phyloP scores from a whole-genome alignment of 1,140 invertebrate species.

The Heterodera carotae region DNA sequence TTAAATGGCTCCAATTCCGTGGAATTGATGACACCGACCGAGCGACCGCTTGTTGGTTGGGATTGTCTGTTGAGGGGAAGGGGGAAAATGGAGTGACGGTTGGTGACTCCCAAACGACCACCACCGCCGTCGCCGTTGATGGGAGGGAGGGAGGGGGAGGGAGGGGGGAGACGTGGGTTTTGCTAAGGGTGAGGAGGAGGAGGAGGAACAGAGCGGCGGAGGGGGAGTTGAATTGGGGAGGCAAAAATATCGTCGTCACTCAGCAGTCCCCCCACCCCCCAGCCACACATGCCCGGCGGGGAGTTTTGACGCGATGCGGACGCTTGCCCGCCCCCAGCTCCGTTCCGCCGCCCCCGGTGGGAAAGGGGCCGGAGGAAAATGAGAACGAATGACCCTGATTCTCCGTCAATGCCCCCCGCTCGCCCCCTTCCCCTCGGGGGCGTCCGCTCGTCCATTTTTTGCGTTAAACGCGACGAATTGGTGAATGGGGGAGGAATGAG shows the following conservation, averaged over 20 bases:
- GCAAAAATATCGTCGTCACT: background rate
- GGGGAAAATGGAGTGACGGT: background rate
- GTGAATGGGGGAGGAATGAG: background rate
- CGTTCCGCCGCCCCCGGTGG: background rate
- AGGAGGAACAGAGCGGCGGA: too few relatives aligned
- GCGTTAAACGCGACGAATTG: conserved; percentile 2
- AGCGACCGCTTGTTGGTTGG: background rate
- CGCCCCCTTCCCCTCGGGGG: too few relatives aligned
- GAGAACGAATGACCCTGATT: conserved; percentile 2
- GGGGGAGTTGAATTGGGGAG: background rate
- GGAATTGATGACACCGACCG: background rate
- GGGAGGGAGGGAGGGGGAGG: too few relatives aligned
- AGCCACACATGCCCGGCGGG: background rate
- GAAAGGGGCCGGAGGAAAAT: background rate
- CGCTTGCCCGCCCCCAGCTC: background rate
- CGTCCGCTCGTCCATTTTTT: background rate
- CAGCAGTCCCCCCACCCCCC: too few relatives aligned
- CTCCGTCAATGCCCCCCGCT: background rate
- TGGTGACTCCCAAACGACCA: conserved; percentile 1
- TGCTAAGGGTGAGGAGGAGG: background rate
- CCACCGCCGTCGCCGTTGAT: background rate
- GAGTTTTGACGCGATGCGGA: background rate
- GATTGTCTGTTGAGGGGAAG: background rate
- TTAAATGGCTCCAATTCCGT: background rate
- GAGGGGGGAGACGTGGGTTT: background rate